A percentile compares a stretch with the other conserved stretches of the same genome.
Conservation (phyloP, 2,888 invertebrate genomes). For the Acanthosepion pharaonis region DNA sequence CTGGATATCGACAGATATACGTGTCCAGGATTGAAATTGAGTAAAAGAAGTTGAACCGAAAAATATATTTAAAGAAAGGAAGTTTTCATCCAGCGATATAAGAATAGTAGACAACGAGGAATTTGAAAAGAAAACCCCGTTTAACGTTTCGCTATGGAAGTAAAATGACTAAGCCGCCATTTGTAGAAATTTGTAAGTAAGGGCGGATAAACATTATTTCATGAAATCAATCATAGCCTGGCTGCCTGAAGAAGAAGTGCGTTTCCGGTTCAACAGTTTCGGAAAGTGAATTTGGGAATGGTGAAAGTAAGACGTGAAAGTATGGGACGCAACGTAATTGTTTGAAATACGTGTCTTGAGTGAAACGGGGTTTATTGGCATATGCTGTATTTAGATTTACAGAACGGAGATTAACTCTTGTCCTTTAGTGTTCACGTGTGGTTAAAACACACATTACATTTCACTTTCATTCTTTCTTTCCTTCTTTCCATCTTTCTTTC, state of each 20-base stretch:
- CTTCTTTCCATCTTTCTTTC: not conserved
- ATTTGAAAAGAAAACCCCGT: not conserved
- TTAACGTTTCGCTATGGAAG: not conserved
- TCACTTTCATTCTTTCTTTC: not conserved
- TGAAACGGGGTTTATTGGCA: too few relatives aligned
- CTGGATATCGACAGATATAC: too few relatives aligned
- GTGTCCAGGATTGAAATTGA: too few relatives aligned
- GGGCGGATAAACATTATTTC: not conserved
- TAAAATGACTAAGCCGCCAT: not conserved
- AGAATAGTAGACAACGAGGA: not conserved
- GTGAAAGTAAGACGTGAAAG: not conserved
- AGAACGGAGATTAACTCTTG: too few relatives aligned
- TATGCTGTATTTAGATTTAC: too few relatives aligned
- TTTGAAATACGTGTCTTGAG: not conserved
- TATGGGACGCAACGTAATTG: not conserved
- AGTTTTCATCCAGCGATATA: not conserved
- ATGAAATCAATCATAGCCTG: not conserved
- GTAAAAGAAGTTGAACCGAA: too few relatives aligned
- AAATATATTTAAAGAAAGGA: too few relatives aligned
- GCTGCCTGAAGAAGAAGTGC: not conserved
- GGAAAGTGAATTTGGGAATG: not conserved
- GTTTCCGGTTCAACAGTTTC: not conserved
- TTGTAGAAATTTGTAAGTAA: not conserved
- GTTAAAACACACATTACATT: too few relatives aligned
- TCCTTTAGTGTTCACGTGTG: too few relatives aligned